Base-by-base conservation (phyloP, 2,113 vertebrate species). In the Delphinapterus leucas region DNA sequence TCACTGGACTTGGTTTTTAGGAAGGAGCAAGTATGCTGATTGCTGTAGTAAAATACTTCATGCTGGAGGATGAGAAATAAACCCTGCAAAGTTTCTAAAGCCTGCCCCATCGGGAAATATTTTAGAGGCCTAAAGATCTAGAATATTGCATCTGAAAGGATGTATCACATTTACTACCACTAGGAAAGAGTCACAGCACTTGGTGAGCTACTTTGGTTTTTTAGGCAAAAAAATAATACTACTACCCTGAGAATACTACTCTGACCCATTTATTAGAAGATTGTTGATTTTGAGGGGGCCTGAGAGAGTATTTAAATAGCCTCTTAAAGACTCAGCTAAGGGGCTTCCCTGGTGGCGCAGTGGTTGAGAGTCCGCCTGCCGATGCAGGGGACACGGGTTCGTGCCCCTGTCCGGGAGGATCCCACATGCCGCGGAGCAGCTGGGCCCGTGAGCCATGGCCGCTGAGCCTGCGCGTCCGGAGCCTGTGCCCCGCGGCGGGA, bases 201-300 rank as follows among this genome's bases (percentile, higher is more conserved):
- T 63, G 38, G 7, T 21, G 60, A 93, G 25, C 8, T 70, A 33
- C 53, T 87, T 90, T 49, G 28, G 26, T 82, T 60, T 90, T 61
- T 41, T 49, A 74, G 25, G 68, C 47, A 31, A 90, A 85, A 53
- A 82, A 18, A 28, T 28, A 63, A 3, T 28, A 21, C 9, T 49
- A 68, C 8, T 44, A 60, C 23, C 49, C 36, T 36, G n/a, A 68
- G 47, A 82, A 47, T 44, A 76, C 36, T 36, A 63, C 25, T 92
- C 18, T 90, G 92, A 44, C n/a, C 21, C 53, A 20, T 65, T 85
- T 74, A 47, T 63, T 20, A 70, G 60, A 90, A 70, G 49, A 85
- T 8, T 44, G 6, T 21, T 76, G 49, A 10, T 49, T 82, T 82
- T 90, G 31, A 76, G 25, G 21, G 6, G 33, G 8, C 14, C 36